Evolutionary conservation across 2,113 vertebrate species (phyloP).

Genomic region (Willisornis vidua): DNA sequence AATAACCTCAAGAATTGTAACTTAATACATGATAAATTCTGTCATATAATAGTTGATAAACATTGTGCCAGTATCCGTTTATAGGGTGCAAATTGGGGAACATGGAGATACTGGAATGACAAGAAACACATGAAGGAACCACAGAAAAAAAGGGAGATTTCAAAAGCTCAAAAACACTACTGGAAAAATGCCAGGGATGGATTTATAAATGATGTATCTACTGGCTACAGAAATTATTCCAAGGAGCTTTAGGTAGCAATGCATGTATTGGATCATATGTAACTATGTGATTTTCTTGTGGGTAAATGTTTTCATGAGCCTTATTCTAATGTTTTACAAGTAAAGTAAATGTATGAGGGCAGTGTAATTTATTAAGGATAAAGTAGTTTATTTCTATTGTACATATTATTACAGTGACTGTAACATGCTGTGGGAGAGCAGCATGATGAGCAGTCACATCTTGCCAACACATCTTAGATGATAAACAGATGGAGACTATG

Average conservation of each 20-base stretch:
- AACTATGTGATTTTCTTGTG: slow-evolving; percentile 59
- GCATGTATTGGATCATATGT: slow-evolving; percentile 55
- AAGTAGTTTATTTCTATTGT: slow-evolving; percentile 66
- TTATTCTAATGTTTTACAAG: slow-evolving; percentile 54
- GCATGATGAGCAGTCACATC: slow-evolving; percentile 55
- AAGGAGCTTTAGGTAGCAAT: slow-evolving; percentile 50
- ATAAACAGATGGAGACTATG: slow-evolving; percentile 54
- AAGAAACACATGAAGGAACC: slow-evolving; percentile 33
- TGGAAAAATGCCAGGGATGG: slow-evolving; percentile 53
- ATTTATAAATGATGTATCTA: slow-evolving; percentile 49
- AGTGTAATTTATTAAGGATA: slow-evolving; percentile 64
- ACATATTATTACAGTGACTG: slow-evolving; percentile 50
- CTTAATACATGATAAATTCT: neutral
- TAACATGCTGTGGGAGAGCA: slow-evolving; percentile 57
- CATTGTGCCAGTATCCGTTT: neutral
- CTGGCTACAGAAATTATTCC: slow-evolving; percentile 19
- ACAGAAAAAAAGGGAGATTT: slow-evolving; percentile 25
- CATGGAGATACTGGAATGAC: slow-evolving; percentile 23
- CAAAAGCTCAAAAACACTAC: slow-evolving; percentile 14
- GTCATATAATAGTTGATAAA: neutral
- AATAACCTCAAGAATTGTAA: neutral
- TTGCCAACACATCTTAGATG: slow-evolving; percentile 60
- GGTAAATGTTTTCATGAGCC: slow-evolving; percentile 63
- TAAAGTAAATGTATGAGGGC: slow-evolving; percentile 46
- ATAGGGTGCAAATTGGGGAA: slow-evolving; percentile 39